phyloP scores from a whole-genome alignment of 1,140 invertebrate genomes.

The Magallana ariakensis region DNA sequence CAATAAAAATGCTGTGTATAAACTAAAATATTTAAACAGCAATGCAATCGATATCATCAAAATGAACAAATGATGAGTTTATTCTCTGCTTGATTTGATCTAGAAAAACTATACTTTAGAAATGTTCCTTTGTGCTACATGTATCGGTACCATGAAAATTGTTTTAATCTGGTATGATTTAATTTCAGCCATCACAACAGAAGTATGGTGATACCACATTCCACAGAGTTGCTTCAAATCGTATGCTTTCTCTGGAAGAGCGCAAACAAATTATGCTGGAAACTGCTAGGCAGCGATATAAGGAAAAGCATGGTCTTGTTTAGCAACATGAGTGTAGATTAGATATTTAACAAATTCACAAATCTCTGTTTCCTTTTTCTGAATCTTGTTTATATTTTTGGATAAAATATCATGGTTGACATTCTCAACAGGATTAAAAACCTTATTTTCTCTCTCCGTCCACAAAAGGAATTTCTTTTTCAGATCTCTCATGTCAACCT shows the following conservation, averaged over 20 bases:
- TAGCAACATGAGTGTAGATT: background rate
- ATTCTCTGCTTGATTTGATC: no score
- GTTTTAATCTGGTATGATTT: background rate
- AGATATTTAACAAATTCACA: slow-evolving; percentile 5
- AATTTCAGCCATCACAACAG: slow-evolving; percentile 56
- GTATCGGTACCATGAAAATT: background rate
- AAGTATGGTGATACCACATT: slow-evolving; percentile 77
- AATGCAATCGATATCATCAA: no score
- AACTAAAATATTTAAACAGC: no score
- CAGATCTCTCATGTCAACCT: background rate
- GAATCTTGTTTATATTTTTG: background rate
- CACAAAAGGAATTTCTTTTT: background rate
- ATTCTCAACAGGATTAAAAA: background rate
- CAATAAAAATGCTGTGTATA: no score
- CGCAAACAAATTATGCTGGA: slow-evolving; percentile 89
- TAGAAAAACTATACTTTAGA: no score
- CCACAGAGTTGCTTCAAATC: slow-evolving; percentile 84
- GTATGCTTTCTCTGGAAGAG: slow-evolving; percentile 87
- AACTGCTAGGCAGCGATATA: slow-evolving; percentile 87
- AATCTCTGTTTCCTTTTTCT: background rate
- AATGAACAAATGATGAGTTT: no score
- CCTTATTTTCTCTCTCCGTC: slow-evolving; percentile 11
- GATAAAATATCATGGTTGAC: background rate
- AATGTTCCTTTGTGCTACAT: background rate
- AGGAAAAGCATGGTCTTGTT: slow-evolving; percentile 85